Conservation (phyloP, 2,888 invertebrate species). For the Pecten maximus region DNA sequence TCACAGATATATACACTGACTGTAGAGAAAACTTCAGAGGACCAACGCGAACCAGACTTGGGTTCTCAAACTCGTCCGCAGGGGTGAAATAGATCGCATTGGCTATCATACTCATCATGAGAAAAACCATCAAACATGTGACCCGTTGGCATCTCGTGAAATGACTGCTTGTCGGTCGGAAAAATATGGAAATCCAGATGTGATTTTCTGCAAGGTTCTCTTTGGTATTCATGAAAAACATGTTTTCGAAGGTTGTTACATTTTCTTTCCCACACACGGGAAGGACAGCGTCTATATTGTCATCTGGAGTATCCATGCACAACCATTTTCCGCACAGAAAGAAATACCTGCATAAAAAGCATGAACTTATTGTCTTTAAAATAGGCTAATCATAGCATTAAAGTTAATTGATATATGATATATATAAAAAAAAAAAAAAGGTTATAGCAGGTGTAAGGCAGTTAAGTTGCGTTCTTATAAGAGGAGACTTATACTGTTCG, state of each 20-base stretch:
- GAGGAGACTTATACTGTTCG: no score
- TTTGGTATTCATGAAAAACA: conserved; percentile 64
- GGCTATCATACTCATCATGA: conserved; percentile 68
- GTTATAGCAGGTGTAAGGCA: no score
- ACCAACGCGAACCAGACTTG: conserved; percentile 60
- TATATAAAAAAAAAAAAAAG: no score
- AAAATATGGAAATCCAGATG: conserved; percentile 67
- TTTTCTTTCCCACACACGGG: conserved; percentile 65
- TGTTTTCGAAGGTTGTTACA: conserved; percentile 62
- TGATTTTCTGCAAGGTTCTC: conserved; percentile 66
- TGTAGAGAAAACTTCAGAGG: conserved; percentile 63
- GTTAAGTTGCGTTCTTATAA: no score
- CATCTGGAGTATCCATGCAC: conserved; percentile 59
- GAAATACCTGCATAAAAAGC: conserved; percentile 58
- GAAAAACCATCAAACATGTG: conserved; percentile 61
- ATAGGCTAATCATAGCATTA: no score
- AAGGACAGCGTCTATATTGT: conserved; percentile 61
- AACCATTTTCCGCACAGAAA: conserved; percentile 67
- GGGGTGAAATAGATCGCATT: conserved; percentile 67
- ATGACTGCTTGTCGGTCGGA: conserved; percentile 64
- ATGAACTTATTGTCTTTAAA: no score
- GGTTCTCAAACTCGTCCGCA: conserved; percentile 59
- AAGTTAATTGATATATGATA: no score
- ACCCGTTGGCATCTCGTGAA: conserved; percentile 65
- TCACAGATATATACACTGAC: conserved; percentile 63